phyloP scores from a whole-genome alignment of 2,888 invertebrate genomes.

The Stratiomys singularior region DNA sequence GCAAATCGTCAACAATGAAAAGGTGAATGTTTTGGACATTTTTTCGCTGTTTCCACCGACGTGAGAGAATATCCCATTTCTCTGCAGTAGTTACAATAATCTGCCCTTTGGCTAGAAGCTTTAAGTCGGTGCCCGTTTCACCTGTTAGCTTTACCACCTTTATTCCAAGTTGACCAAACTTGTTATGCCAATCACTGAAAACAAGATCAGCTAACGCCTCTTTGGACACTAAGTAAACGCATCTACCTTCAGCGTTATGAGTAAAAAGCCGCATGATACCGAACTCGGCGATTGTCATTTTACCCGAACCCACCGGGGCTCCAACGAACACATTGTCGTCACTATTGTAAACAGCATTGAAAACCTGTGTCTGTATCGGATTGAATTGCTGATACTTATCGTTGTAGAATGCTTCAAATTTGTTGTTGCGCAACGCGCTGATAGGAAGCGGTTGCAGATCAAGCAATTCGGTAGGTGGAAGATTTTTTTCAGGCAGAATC shows the following conservation, averaged over 20 bases:
- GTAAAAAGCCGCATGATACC: conserved; percentile 89
- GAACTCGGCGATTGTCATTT: conserved; percentile 96
- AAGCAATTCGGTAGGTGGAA: conserved; percentile 95
- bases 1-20: conserved; percentile 96
- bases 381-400: conserved; percentile 94
- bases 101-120: conserved; percentile 90
- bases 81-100: conserved; percentile 97
- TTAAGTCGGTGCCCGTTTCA: conserved; percentile 97
- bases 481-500: conserved; percentile 96
- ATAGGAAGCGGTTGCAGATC: conserved; percentile 97
- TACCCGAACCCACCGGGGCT: conserved; percentile 91
- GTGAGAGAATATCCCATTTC: conserved; percentile 98
- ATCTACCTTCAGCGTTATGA: conserved; percentile 79
- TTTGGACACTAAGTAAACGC: conserved; percentile 93
- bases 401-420: conserved; percentile 86
- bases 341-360: conserved; percentile 97
- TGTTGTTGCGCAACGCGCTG: conserved; percentile 87
- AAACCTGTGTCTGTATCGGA: conserved; percentile 99
- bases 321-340: conserved; percentile 98
- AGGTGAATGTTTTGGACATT: conserved; percentile 97
- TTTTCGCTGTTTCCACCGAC: conserved; percentile 98
- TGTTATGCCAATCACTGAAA: conserved; percentile 91
- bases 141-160: conserved; percentile 92
- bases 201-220: conserved; percentile 91
- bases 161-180: conserved; percentile 83